A percentile compares a stretch with the other conserved stretches of the same genome.
Conservation (phyloP, 2,113 vertebrate genomes). For the Sitta europaea region DNA sequence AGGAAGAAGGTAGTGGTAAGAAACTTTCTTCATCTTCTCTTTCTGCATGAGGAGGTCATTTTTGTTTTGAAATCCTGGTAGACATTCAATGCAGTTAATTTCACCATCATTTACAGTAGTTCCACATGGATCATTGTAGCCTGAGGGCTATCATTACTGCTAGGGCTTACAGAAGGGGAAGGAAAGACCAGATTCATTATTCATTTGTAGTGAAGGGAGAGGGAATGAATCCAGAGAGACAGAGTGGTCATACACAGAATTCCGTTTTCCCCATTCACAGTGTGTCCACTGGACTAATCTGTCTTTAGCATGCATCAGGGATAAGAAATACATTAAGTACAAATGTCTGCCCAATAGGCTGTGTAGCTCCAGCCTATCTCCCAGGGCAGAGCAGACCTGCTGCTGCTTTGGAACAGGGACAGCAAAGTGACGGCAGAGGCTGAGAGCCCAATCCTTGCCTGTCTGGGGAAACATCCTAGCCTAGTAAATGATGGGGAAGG, state of each 20-base stretch:
- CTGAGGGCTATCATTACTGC: constrained; percentile 59
- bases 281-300: background rate
- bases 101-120: constrained; percentile 21
- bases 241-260: constrained; percentile 10
- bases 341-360: constrained; percentile 24
- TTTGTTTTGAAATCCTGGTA: constrained; percentile 48
- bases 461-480: background rate
- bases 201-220: constrained; percentile 49
- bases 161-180: constrained; percentile 45
- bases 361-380: background rate
- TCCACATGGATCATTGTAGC: background rate
- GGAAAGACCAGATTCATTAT: constrained; percentile 58
- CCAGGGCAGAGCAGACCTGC: background rate
- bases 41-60: background rate
- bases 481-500: background rate
- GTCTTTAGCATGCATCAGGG: background rate
- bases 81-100: constrained; percentile 21
- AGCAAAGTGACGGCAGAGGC: background rate
- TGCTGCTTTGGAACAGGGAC: background rate
- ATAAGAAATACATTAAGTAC: constrained; percentile 53
- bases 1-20: background rate
- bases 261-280: background rate
- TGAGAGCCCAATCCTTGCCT: background rate
- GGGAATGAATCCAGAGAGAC: constrained; percentile 34
- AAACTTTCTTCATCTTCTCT: background rate